phyloP scores from a whole-genome alignment of 2,113 vertebrate genomes.

The Myrmecophaga tridactyla region DNA sequence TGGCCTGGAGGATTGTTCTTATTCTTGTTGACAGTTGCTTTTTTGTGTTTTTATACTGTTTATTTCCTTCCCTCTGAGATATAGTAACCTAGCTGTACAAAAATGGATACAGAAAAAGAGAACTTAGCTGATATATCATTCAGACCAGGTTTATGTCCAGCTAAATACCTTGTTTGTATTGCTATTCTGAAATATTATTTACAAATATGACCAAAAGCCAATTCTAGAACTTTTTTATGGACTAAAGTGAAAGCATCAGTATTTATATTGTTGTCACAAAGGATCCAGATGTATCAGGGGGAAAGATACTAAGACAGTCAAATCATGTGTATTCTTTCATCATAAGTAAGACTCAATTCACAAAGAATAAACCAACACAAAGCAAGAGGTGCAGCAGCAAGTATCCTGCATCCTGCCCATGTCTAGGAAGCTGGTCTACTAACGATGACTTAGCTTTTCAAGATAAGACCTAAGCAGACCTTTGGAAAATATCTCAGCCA shows the following conservation, averaged over 20 bases:
- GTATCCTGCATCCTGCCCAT: not conserved
- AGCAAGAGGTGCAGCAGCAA: not conserved
- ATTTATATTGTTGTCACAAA: not conserved
- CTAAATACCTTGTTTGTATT: not conserved
- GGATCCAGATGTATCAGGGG: not conserved
- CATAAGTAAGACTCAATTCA: not conserved
- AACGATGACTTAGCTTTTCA: not conserved
- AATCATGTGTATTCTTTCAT: accelerated
- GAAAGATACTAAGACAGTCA: not conserved
- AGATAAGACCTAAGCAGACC: not conserved
- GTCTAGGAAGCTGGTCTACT: not conserved
- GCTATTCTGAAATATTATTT: not conserved
- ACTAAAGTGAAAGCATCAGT: not conserved
- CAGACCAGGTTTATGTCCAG: not conserved
- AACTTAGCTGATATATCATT: not conserved
- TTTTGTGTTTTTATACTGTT: not conserved
- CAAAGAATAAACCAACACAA: not conserved
- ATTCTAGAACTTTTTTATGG: not conserved
- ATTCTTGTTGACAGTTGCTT: not conserved
- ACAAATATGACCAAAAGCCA: not conserved
- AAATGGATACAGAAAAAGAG: not conserved
- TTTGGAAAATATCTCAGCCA: not conserved
- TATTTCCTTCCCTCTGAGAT: not conserved
- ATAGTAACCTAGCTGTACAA: not conserved
- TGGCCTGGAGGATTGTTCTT: not conserved